Conservation (phyloP, 2,797 vertebrate genomes). For the Phoebastria nigripes region DNA sequence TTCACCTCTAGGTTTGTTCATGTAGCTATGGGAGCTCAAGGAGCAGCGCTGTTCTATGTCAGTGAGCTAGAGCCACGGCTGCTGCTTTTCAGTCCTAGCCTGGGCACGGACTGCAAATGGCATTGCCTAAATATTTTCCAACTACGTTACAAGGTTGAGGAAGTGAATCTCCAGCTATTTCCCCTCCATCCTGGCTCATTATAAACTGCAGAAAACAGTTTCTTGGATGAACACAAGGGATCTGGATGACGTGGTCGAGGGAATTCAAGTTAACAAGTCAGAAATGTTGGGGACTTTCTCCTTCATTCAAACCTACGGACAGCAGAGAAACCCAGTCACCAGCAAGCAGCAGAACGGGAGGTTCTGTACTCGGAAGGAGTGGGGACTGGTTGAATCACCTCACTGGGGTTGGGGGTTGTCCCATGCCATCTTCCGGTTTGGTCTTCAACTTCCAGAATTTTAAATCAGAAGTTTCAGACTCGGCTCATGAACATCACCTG, state of each 20-base stretch:
- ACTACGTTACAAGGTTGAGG: neutral
- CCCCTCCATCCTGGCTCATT: neutral
- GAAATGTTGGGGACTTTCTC: neutral
- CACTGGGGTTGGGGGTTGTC: neutral
- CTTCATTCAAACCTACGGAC: neutral
- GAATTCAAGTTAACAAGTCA: neutral
- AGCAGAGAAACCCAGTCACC: neutral
- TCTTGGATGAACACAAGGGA: neutral
- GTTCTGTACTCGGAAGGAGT: neutral
- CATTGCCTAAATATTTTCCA: neutral
- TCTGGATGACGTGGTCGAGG: neutral
- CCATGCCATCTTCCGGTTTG: neutral
- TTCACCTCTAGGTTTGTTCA: neutral
- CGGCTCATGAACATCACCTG: neutral
- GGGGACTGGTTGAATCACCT: neutral
- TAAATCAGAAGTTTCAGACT: neutral
- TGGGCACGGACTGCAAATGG: neutral
- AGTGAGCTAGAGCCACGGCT: neutral
- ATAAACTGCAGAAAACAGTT: neutral
- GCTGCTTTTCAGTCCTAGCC: neutral
- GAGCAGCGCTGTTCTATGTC: neutral
- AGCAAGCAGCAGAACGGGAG: neutral
- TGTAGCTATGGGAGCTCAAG: neutral
- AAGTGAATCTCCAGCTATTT: neutral
- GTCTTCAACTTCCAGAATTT: neutral